Conservation (phyloP, 2,888 invertebrate species). For the Aphodius sticticus region DNA sequence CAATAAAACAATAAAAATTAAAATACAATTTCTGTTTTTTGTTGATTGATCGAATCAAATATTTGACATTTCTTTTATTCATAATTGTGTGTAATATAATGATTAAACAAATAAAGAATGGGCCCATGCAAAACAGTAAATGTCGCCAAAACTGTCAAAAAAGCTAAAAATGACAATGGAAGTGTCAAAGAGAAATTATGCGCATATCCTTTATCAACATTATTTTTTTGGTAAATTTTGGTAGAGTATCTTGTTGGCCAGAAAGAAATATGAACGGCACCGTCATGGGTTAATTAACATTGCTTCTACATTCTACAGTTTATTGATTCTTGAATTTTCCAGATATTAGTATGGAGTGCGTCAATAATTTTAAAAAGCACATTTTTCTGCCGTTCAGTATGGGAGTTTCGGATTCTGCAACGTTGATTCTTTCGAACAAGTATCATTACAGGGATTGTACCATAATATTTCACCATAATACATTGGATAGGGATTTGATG, state of each 20-base stretch:
- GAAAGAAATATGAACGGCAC: conserved; percentile 29
- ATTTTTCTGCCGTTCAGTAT: conserved; percentile 41
- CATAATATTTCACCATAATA: conserved; percentile 34
- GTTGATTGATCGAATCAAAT: too few species aligned
- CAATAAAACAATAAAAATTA: too few species aligned
- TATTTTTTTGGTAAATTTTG: not conserved
- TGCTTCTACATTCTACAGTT: not conserved
- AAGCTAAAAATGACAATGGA: not conserved
- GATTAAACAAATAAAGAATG: too few species aligned
- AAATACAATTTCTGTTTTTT: too few species aligned
- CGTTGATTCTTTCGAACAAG: conserved; percentile 37
- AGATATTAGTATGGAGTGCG: conserved; percentile 42
- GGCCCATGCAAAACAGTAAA: too few species aligned
- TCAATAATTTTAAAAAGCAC: conserved; percentile 39
- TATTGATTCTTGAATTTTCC: conserved; percentile 15
- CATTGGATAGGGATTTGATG: conserved; percentile 30
- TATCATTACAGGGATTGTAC: conserved; percentile 32
- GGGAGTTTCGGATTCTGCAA: conserved; percentile 40
- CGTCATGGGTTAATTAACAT: not conserved
- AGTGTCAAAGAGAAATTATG: not conserved
- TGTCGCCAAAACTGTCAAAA: not conserved
- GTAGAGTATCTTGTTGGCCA: not conserved
- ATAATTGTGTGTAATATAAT: too few species aligned
- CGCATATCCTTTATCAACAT: not conserved
- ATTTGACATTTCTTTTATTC: too few species aligned